Conservation (phyloP, 2,113 vertebrate genomes). For the Chlorodrepanis virens region DNA sequence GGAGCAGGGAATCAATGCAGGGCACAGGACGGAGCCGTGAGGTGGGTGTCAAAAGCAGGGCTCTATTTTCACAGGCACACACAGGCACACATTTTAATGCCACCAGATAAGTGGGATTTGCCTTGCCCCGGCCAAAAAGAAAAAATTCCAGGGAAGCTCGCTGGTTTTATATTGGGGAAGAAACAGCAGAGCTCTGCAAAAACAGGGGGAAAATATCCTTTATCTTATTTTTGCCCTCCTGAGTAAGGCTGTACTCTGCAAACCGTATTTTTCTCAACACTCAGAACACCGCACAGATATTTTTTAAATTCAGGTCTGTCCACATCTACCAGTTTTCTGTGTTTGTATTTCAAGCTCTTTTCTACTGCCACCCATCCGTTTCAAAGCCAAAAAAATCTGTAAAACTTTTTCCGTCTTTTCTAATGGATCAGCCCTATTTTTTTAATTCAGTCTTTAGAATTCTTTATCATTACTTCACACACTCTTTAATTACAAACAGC, state of each 20-base stretch:
- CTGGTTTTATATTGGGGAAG: neutral
- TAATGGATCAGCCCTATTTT: neutral
- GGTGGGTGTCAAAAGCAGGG: slow-evolving; percentile 64
- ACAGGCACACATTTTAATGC: slow-evolving; percentile 35
- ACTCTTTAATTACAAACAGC: neutral
- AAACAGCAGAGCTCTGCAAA: neutral
- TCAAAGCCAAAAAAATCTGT: neutral
- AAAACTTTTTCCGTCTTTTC: neutral
- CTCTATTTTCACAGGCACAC: neutral
- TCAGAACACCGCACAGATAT: fast-evolving
- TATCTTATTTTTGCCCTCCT: neutral
- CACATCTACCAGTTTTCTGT: neutral
- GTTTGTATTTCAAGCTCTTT: neutral
- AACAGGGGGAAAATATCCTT: neutral
- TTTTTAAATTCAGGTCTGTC: neutral
- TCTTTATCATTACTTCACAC: neutral
- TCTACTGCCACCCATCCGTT: neutral
- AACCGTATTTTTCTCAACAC: neutral
- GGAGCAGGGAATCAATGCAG: slow-evolving; percentile 42
- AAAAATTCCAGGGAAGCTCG: neutral
- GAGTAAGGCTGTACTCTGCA: neutral
- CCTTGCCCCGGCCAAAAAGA: neutral
- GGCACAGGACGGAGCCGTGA: slow-evolving; percentile 56
- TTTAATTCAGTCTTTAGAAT: neutral
- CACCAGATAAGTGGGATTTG: slow-evolving; percentile 16